These are phyloP conservation scores for Sebastes matsubarae DNA, from an alignment of 2,797 vertebrate species.

Conservation along the genomic window DNA sequence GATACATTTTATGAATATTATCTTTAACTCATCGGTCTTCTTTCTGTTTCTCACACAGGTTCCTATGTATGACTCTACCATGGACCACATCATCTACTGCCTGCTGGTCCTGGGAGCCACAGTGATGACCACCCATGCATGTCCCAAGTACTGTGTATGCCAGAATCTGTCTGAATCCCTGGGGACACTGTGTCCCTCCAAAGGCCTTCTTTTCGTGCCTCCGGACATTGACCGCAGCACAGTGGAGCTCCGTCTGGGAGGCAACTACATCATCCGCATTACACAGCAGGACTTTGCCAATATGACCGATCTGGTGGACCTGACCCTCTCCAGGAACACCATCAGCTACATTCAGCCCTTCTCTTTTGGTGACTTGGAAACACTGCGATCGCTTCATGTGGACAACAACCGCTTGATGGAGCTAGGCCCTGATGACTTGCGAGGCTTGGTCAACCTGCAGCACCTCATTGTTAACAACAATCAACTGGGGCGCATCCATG, in stretches of 20 bases:
- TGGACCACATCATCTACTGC: constrained; percentile 91
- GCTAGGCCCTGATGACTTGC: constrained; percentile 89
- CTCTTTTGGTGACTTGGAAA: constrained; percentile 93
- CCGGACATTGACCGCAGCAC: constrained; percentile 91
- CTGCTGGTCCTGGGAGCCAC: constrained; percentile 93
- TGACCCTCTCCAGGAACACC: constrained; percentile 94
- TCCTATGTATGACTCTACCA: constrained; percentile 85
- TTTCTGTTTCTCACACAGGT: constrained; percentile 74
- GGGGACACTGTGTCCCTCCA: constrained; percentile 92
- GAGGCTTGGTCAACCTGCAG: constrained; percentile 92
- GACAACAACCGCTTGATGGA: constrained; percentile 92
- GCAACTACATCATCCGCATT: constrained; percentile 93
- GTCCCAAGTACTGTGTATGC: constrained; percentile 94
- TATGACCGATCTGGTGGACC: constrained; percentile 95
- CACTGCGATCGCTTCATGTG: constrained; percentile 92
- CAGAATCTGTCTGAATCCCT: constrained; percentile 95
- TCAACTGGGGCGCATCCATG: constrained; percentile 87
- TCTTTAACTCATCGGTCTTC: neutral
- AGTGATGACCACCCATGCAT: constrained; percentile 85
- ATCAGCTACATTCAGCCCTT: constrained; percentile 94
- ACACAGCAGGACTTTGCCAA: constrained; percentile 93
- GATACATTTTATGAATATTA: neutral
- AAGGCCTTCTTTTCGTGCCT: constrained; percentile 95
- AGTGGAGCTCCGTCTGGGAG: constrained; percentile 93
- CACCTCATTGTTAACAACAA: constrained; percentile 97